A percentile compares a stretch with the other conserved stretches of the same genome.
phyloP scores from a whole-genome alignment of 2,888 invertebrate species.

The Diogma glabrata region DNA sequence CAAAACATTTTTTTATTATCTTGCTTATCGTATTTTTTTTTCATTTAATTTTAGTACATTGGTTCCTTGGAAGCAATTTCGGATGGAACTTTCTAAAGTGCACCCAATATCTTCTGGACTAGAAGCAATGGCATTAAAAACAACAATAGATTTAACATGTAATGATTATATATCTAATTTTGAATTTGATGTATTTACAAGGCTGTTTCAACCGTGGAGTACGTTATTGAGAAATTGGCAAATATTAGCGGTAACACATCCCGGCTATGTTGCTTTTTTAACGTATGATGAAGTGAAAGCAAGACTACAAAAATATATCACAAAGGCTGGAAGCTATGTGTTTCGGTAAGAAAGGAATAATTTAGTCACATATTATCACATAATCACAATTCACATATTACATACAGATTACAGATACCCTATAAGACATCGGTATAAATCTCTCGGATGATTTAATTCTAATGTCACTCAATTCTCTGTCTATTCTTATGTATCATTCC shows the following conservation, averaged over 20 bases:
- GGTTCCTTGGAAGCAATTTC: conserved; percentile 95
- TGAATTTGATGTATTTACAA: conserved; percentile 99
- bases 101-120: conserved; percentile 91
- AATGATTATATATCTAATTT: conserved; percentile 99
- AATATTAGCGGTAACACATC: conserved; percentile 96
- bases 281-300: conserved; percentile 99
- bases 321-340: conserved; percentile 94
- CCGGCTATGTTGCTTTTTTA: conserved; percentile 97
- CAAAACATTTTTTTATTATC: not conserved
- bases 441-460: no score
- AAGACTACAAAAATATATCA: conserved; percentile 87
- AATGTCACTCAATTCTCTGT: no score
- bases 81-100: conserved; percentile 85
- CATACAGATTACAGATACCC: not conserved
- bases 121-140: conserved; percentile 97
- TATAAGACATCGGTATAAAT: no score
- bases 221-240: conserved; percentile 97
- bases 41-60: conserved; percentile 57
- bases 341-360: conserved; percentile 43
- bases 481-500: no score
- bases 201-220: conserved; percentile 98
- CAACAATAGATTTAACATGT: conserved; percentile 98
- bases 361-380: conserved; percentile 4
- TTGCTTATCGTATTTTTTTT: not conserved
- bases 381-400: conserved; percentile 1